phyloP scores from a whole-genome alignment of 2,888 invertebrate genomes.

The Willowsia nigromaculata region DNA sequence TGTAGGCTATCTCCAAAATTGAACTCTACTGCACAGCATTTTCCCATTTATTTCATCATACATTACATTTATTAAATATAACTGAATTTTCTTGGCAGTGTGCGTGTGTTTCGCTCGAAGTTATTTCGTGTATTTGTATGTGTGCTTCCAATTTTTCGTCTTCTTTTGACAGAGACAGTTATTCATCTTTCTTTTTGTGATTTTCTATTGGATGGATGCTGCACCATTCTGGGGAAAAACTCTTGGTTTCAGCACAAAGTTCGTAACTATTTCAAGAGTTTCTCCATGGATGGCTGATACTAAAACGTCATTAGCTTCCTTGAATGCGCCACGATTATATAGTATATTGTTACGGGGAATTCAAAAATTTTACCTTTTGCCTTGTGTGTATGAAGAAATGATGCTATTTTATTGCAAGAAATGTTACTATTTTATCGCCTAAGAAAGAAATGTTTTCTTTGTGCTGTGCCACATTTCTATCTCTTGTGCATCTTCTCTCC shows the following conservation, averaged over 20 bases:
- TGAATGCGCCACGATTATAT: not conserved
- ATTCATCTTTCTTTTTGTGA: not conserved
- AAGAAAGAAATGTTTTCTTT: too few species aligned
- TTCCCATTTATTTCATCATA: not conserved
- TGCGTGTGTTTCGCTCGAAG: not conserved
- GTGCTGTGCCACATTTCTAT: too few species aligned
- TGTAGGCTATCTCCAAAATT: conserved; percentile 22
- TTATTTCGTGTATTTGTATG: not conserved
- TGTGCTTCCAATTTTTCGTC: not conserved
- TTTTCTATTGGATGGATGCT: not conserved
- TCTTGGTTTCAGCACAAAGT: not conserved
- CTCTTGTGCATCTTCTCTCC: too few species aligned
- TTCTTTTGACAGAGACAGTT: not conserved
- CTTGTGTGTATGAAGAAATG: not conserved
- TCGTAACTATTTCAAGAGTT: not conserved
- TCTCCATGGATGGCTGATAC: not conserved
- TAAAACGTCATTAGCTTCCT: not conserved
- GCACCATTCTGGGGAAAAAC: too few species aligned
- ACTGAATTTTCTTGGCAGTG: not conserved
- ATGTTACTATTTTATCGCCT: too few species aligned
- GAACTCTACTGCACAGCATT: not conserved
- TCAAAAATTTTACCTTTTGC: not conserved
- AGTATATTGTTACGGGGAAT: not conserved
- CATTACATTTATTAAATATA: conserved; percentile 3
- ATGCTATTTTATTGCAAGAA: too few species aligned